Conservation (phyloP, 1,140 invertebrate genomes). For the Trachymyrmex septentrionalis region DNA sequence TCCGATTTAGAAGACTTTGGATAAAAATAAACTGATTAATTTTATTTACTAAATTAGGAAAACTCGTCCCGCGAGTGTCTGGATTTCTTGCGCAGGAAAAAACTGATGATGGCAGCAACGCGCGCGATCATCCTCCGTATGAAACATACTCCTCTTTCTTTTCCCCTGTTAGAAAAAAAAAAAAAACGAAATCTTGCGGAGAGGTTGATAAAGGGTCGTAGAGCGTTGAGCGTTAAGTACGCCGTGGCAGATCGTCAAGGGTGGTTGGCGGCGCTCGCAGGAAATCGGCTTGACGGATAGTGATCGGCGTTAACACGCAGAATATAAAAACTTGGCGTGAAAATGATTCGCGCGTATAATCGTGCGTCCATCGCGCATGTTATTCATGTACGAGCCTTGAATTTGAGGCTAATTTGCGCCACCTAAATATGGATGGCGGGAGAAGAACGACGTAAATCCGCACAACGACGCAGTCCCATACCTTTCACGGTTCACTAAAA, state of each 20-base stretch:
- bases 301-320: conserved; percentile 16
- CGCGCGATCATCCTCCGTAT: conserved; percentile 45
- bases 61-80: conserved; percentile 21
- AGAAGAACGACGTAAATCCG: conserved; percentile 45
- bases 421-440: conserved; percentile 13
- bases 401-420: conserved; percentile 8
- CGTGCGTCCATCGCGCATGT: background rate
- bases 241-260: conserved; percentile 50
- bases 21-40: conserved; percentile 45
- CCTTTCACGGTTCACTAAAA: conserved; percentile 57
- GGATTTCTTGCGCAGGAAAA: conserved; percentile 45
- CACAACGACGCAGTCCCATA: conserved; percentile 17
- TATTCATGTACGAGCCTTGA: background rate
- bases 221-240: conserved; percentile 51
- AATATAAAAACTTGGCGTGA: background rate
- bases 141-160: conserved; percentile 56
- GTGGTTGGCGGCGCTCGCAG: conserved; percentile 55
- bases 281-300: conserved; percentile 40
- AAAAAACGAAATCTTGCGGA: conserved; percentile 26
- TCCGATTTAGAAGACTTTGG: background rate
- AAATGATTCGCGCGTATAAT: background rate
- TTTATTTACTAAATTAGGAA: conserved; percentile 45
- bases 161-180: background rate
- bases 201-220: conserved; percentile 23
- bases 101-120: conserved; percentile 32